Conservation (phyloP, 2,888 invertebrate species). For the Aquatica leii region DNA sequence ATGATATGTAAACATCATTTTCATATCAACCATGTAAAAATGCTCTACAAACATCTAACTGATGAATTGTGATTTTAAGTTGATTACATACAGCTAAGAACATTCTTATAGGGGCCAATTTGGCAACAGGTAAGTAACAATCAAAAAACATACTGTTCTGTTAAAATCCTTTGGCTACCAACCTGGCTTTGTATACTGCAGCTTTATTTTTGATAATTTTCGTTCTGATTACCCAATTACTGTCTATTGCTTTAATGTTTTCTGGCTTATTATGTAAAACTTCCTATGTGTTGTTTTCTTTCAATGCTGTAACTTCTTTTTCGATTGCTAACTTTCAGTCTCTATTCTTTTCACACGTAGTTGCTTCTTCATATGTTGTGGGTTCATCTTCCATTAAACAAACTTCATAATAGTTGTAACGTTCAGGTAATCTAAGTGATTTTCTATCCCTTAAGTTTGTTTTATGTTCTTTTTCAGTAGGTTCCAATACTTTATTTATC, state of each 20-base stretch:
- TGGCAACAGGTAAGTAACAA: slow-evolving; percentile 11
- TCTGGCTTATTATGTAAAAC: too few relatives aligned
- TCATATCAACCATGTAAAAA: slow-evolving; percentile 9
- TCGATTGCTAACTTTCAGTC: too few relatives aligned
- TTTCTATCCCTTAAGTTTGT: too few relatives aligned
- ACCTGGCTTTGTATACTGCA: too few relatives aligned
- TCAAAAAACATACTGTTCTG: slow-evolving; percentile 5
- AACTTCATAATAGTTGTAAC: too few relatives aligned
- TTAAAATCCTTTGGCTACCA: slow-evolving; percentile 15
- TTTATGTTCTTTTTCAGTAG: neutral
- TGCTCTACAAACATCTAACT: slow-evolving; percentile 12
- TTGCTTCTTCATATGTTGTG: neutral
- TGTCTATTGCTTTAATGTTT: too few relatives aligned
- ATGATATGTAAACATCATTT: neutral
- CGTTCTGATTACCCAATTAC: too few relatives aligned
- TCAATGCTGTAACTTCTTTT: too few relatives aligned
- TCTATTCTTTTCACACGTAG: too few relatives aligned
- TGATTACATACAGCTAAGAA: slow-evolving; percentile 5
- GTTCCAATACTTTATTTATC: too few relatives aligned
- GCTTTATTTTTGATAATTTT: neutral
- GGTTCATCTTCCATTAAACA: neutral
- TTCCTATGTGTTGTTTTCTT: neutral
- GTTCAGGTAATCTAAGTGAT: too few relatives aligned
- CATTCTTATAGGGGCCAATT: too few relatives aligned
- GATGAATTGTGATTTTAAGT: slow-evolving; percentile 1